Conservation (phyloP, 1,140 invertebrate genomes). For the Littorina saxatilis region DNA sequence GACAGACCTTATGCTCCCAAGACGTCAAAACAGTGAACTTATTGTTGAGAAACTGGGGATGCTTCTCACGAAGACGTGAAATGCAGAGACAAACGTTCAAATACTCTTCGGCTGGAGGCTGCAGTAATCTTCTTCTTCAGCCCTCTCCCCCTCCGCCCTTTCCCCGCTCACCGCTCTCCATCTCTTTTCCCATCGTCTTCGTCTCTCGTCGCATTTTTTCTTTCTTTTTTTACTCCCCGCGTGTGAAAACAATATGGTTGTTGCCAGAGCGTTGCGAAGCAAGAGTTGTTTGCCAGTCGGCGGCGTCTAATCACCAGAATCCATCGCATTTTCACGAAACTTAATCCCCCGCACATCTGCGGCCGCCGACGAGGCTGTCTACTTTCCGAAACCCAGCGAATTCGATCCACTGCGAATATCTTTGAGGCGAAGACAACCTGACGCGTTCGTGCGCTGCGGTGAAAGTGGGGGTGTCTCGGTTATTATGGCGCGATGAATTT, state of each 20-base stretch:
- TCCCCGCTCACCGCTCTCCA: too few relatives aligned
- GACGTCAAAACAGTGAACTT: too few relatives aligned
- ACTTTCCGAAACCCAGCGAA: background rate
- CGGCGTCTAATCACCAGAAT: conserved; percentile 27
- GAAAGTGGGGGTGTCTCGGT: background rate
- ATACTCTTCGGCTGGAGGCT: too few relatives aligned
- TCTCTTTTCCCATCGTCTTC: background rate
- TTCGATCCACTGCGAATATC: background rate
- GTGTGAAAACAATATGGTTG: conserved; percentile 19
- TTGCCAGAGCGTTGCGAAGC: conserved; percentile 17
- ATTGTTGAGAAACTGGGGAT: too few relatives aligned
- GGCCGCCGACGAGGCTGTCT: background rate
- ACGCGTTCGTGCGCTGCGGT: background rate
- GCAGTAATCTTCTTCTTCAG: too few relatives aligned
- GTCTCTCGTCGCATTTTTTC: background rate
- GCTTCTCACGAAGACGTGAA: too few relatives aligned
- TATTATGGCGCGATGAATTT: too few relatives aligned
- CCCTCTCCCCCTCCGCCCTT: too few relatives aligned
- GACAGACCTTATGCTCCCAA: too few relatives aligned
- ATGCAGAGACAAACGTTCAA: too few relatives aligned
- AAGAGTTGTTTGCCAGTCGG: conserved; percentile 22
- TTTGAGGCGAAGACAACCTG: too few relatives aligned
- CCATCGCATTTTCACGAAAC: conserved; percentile 25
- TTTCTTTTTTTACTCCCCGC: background rate
- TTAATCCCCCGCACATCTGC: conserved; percentile 12